Conservation (phyloP, 2,888 invertebrate genomes). For the Galeopsomyia nigrocyanea region DNA sequence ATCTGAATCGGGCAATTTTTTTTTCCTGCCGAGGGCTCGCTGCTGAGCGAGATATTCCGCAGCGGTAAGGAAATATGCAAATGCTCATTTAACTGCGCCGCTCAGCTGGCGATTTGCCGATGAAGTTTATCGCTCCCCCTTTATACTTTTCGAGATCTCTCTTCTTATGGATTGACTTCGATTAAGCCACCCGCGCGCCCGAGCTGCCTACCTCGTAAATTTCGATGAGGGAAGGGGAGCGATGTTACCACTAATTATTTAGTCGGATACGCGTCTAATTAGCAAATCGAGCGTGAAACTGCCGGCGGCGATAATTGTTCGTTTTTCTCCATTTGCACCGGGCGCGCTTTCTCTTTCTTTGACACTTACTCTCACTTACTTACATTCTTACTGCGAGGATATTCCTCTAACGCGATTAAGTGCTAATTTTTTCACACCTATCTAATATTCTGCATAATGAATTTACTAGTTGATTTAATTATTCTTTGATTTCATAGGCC, state of each 20-base stretch:
- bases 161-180: conserved; percentile 7
- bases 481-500: no score
- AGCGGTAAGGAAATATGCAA: conserved; percentile 20
- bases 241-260: conserved; percentile 2
- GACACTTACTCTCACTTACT: background rate
- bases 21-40: no score
- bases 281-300: conserved; percentile 4
- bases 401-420: no score
- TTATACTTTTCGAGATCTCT: background rate
- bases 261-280: conserved; percentile 1
- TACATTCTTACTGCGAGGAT: no score
- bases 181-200: background rate
- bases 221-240: no score
- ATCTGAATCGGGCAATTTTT: no score
- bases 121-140: conserved; percentile 17
- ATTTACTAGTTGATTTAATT: no score
- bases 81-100: conserved; percentile 18
- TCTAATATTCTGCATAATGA: no score
- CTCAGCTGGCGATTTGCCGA: conserved; percentile 21
- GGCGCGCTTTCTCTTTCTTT: background rate
- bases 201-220: background rate
- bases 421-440: no score
- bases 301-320: background rate
- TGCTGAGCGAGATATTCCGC: background rate
- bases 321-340: conserved; percentile 18